A percentile compares a stretch with the other conserved stretches of the same genome.
phyloP scores from a whole-genome alignment of 92 coral and sea anemone species.

The Palythoa caribaeorum region DNA sequence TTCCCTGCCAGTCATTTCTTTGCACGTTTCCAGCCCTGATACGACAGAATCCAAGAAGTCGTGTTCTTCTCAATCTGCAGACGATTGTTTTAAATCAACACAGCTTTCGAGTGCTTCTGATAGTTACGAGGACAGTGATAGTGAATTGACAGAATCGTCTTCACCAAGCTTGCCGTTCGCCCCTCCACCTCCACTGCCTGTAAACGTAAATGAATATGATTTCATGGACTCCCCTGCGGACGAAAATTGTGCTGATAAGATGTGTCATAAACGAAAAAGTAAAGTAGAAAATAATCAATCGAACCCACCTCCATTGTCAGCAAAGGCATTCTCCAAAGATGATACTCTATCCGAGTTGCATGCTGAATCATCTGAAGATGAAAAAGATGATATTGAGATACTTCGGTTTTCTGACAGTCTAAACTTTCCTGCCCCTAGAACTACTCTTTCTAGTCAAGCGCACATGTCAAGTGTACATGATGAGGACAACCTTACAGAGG shows the following conservation, averaged over 20 bases:
- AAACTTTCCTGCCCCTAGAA: neutral
- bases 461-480: neutral
- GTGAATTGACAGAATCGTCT: conserved; percentile 29
- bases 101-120: neutral
- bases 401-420: neutral
- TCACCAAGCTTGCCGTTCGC: conserved; percentile 48
- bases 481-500: conserved; percentile 1
- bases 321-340: neutral
- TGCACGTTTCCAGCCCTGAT: neutral
- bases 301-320: neutral
- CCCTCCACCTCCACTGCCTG: conserved; percentile 69
- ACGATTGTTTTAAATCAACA: neutral
- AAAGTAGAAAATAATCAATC: neutral
- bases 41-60: neutral
- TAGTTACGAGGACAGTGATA: conserved; percentile 4
- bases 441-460: neutral
- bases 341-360: neutral
- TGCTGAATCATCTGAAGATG: neutral
- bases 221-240: neutral
- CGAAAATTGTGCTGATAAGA: neutral
- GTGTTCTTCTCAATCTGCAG: neutral
- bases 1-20: neutral
- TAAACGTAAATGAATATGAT: neutral
- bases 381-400: neutral
- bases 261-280: neutral